Evolutionary conservation across 2,888 invertebrate species (phyloP).

Genomic region (Napeogenes inachia): DNA sequence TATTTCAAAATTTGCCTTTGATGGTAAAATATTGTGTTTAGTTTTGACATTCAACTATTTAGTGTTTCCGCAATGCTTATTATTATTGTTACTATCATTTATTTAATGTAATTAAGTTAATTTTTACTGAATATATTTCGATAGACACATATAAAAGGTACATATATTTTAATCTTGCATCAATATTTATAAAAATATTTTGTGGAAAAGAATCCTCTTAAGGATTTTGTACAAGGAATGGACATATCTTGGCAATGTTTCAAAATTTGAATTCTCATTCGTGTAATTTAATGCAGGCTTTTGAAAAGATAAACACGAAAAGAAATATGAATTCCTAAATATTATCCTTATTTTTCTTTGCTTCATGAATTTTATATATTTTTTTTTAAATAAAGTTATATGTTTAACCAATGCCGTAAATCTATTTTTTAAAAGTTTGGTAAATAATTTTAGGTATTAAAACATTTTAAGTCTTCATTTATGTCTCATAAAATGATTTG

Average conservation of each 20-base stretch:
- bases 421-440: not conserved
- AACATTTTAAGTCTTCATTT: not conserved
- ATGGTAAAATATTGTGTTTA: too few species aligned
- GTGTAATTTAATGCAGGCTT: not conserved
- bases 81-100: too few species aligned
- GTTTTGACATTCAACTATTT: too few species aligned
- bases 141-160: not conserved
- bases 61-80: too few species aligned
- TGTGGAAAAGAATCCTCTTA: constrained; percentile 2
- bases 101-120: too few species aligned
- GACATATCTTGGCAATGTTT: constrained; percentile 6
- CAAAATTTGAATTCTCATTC: constrained; percentile 6
- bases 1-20: too few species aligned
- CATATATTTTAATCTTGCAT: not conserved
- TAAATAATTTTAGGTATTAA: not conserved
- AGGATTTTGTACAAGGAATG: constrained; percentile 1
- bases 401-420: not conserved
- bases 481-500: constrained; percentile 2
- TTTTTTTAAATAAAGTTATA: not conserved
- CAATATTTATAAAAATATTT: constrained; percentile 3
- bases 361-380: not conserved
- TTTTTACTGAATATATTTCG: too few species aligned
- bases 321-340: not conserved
- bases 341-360: not conserved
- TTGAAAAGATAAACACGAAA: not conserved